These are phyloP conservation scores for Rhorus exstirpatorius DNA, from an alignment of 2,888 invertebrate genomes.

Conservation along the genomic window DNA sequence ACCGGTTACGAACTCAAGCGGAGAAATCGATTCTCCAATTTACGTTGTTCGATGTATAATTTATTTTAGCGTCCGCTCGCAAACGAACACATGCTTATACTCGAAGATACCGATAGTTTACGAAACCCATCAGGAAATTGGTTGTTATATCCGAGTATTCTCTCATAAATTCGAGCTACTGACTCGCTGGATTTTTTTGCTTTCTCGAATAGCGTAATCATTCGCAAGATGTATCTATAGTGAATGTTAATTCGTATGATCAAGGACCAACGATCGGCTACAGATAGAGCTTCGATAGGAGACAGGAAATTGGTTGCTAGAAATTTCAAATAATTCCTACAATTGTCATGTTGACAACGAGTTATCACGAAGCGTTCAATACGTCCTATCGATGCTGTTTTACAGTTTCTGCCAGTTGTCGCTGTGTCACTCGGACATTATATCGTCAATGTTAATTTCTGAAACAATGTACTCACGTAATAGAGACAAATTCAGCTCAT, in stretches of 20 bases:
- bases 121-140: conserved; percentile 26
- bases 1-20: conserved; percentile 28
- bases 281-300: not conserved
- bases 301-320: not conserved
- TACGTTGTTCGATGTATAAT: conserved; percentile 36
- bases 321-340: not conserved
- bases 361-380: not conserved
- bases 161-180: conserved; percentile 3
- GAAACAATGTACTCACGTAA: conserved; percentile 30
- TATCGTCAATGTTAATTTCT: conserved; percentile 3
- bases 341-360: not conserved
- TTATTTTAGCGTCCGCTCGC: conserved; percentile 36
- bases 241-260: conserved; percentile 7
- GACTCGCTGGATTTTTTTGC: not conserved
- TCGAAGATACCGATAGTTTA: conserved; percentile 1
- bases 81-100: not conserved
- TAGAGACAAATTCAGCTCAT: conserved; percentile 66
- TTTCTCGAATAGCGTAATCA: conserved; percentile 7
- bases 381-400: not conserved
- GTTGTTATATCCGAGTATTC: conserved; percentile 4
- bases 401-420: not conserved
- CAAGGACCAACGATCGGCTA: not conserved
- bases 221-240: not conserved
- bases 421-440: not conserved
- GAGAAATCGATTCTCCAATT: conserved; percentile 52